Conservation (phyloP, 2,797 vertebrate genomes). For the Pangasius krempfi region DNA sequence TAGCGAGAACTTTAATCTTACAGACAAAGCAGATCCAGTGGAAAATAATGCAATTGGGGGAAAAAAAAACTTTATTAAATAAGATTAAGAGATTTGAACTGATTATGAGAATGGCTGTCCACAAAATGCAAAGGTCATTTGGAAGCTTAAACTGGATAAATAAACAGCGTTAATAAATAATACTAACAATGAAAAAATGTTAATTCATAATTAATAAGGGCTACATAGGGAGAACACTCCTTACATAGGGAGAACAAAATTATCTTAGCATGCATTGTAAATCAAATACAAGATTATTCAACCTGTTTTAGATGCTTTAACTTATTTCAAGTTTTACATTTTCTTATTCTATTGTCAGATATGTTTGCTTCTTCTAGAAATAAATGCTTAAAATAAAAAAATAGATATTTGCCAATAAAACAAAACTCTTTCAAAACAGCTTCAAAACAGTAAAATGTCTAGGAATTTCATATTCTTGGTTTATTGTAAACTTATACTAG, state of each 20-base stretch:
- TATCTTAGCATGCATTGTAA: neutral
- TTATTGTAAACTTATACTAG: neutral
- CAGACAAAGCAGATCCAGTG: neutral
- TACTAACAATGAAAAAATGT: neutral
- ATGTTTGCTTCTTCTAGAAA: neutral
- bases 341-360: neutral
- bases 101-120: neutral
- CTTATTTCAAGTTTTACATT: neutral
- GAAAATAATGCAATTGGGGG: neutral
- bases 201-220: neutral
- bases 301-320: neutral
- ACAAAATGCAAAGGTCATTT: constrained; percentile 23
- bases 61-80: constrained; percentile 9
- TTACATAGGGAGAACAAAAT: neutral
- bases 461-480: neutral
- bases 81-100: constrained; percentile 17
- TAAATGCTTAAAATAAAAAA: neutral
- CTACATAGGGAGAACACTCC: neutral
- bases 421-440: neutral
- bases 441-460: neutral
- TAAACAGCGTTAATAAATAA: neutral
- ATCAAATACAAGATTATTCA: neutral
- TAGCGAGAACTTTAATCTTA: neutral
- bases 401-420: neutral
- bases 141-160: neutral